These are phyloP conservation scores for western clawed frog (Xenopus tropicalis) DNA, from an alignment of 2,113 vertebrate species.

Conservation along the genomic window UCB_Xtro_10.0 CM004449.2:17649501-17650000, in stretches of 20 bases:
- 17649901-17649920: neutral
- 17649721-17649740: constrained; percentile 15
- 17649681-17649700: neutral
- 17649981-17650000: no score
- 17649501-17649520: no score
- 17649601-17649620: no score
- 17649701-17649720: neutral
- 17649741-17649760: constrained; percentile 10
- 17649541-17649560: no score
- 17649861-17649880: constrained; percentile 13
- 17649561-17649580: no score
- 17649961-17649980: no score
- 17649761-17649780: constrained; percentile 22
- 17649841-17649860: constrained; percentile 18
- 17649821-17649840: constrained; percentile 36
- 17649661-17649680: neutral
- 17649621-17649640: neutral
- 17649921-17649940: neutral
- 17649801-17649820: constrained; percentile 14
- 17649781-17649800: constrained; percentile 23
- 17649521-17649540: no score
- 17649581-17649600: no score
- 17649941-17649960: constrained; percentile 1
- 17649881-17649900: constrained; percentile 31
- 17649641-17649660: neutral